Base-by-base conservation (phyloP, 2,797 vertebrate genomes). In the Parauchenoglanis ngamensis region DNA sequence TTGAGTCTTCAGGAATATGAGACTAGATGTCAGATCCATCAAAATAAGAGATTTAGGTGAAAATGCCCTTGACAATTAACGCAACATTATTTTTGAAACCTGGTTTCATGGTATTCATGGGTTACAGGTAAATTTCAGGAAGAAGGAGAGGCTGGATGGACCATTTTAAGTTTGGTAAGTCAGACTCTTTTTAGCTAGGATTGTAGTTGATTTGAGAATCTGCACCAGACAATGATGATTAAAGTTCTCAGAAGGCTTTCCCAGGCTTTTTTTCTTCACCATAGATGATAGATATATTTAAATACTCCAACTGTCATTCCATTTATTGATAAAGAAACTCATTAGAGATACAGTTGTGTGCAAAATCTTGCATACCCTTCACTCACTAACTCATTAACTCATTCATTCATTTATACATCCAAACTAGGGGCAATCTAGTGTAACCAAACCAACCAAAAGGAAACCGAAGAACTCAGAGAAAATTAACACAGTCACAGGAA, bases 71-170 rank as follows among this genome's bases (percentile, higher is more conserved):
- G 25, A 88, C 83, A 81, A 65, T 70, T 31, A 88, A 72, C 82
- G 83, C 75, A 78, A 81, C 21, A 67, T 59, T 83, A 52, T 88
- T 87, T 90, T 76, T 88, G 40, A 84, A 86, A 84, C 19, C 73
- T 31, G 4, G 7, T 72, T n/a, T 59, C 52, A 73, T 2, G 7
- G 13, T n/a, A 4, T 15, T 73, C 49, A 57, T 23, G 23, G 46
- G 28, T 54, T 23, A 44, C 3, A 19, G 21, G 56, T 44, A 19
- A 77, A 54, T 13, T 17, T 57, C 28, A 40, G 19, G 4, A 79
- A 61, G 23, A 80, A 17, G 56, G 0, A n/a, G 0, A 28, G 7
- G 57, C 25, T 61, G 19, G 56, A 40, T 56, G 49, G 46, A n/a
- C 7, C 73, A 31, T 77, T 25, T 49, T 4, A 35, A n/a, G 21